Percentiles rank a stretch among this genome's conserved stretches.
Conservation (phyloP, 2,888 invertebrate genomes). For the Brachypterus glaber region DNA sequence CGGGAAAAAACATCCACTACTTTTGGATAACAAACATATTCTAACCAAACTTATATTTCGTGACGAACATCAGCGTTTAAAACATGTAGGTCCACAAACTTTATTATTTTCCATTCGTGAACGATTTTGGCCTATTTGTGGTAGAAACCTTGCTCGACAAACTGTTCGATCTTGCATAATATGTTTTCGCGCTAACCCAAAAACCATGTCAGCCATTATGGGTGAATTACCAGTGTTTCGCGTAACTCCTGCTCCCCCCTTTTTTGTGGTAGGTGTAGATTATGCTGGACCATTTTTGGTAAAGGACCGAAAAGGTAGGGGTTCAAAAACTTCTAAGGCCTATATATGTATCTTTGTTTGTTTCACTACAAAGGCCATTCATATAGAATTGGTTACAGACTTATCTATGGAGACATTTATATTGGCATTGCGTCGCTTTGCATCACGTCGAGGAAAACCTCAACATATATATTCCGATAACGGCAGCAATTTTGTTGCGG, state of each 20-base stretch:
- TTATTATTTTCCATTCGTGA: constrained; percentile 15
- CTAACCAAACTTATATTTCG: constrained; percentile 17
- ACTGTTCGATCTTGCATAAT: constrained; percentile 15
- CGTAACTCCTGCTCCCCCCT: constrained; percentile 14
- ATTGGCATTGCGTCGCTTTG: constrained; percentile 15
- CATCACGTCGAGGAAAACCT: constrained; percentile 14
- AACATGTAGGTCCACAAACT: constrained; percentile 19
- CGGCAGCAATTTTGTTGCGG: constrained; percentile 17
- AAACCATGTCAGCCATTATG: constrained; percentile 14
- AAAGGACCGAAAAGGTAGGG: constrained; percentile 14
- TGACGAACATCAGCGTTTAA: constrained; percentile 14
- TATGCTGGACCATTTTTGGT: constrained; percentile 20
- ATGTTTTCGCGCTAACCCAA: constrained; percentile 19
- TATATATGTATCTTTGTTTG: constrained; percentile 22
- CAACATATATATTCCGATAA: constrained; percentile 16
- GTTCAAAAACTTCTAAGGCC: constrained; percentile 13
- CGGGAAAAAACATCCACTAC: constrained; percentile 18
- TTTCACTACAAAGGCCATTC: constrained; percentile 19
- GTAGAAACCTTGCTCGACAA: constrained; percentile 15
- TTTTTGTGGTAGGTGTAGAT: constrained; percentile 18
- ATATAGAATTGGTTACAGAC: constrained; percentile 20
- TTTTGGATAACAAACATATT: constrained; percentile 16
- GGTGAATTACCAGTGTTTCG: constrained; percentile 17
- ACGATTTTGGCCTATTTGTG: constrained; percentile 17
- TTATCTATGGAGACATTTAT: constrained; percentile 19